Conservation (phyloP, 2,888 invertebrate species). For the Bruchidius siliquastri region DNA sequence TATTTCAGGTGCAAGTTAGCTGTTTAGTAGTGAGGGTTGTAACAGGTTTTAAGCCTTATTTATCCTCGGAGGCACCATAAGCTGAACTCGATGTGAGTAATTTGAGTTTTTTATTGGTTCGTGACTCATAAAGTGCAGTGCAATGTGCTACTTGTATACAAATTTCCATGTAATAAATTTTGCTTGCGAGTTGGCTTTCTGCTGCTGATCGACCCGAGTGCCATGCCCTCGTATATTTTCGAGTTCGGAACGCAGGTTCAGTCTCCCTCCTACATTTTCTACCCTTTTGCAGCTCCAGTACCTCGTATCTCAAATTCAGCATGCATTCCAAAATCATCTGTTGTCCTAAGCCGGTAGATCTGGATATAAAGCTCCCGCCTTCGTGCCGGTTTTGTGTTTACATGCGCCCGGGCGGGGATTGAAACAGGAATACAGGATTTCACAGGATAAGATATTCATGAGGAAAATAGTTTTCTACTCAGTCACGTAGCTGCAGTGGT, state of each 20-base stretch:
- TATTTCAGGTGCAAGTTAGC: too few relatives aligned
- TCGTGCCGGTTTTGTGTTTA: conserved; percentile 38
- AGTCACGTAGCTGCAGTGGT: background rate
- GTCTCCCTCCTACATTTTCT: background rate
- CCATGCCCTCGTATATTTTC: background rate
- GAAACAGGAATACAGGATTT: conserved; percentile 29
- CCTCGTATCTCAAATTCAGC: conserved; percentile 27
- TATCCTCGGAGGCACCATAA: too few relatives aligned
- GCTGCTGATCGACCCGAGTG: background rate
- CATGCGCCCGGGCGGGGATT: conserved; percentile 34
- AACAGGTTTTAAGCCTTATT: too few relatives aligned
- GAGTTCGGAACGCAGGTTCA: background rate
- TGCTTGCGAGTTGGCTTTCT: background rate
- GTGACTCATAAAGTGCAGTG: too few relatives aligned
- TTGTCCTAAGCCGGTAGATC: conserved; percentile 42
- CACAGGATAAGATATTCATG: background rate
- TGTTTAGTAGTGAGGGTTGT: too few relatives aligned
- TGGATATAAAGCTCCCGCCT: conserved; percentile 28
- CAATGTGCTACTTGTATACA: too few relatives aligned
- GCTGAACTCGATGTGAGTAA: too few relatives aligned
- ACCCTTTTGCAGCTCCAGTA: background rate
- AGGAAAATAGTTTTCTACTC: background rate
- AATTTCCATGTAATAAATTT: too few relatives aligned
- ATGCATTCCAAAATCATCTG: conserved; percentile 42
- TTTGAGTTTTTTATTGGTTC: too few relatives aligned